Conservation (phyloP, 2,888 invertebrate species). For the Eristalinus sepulchralis region DNA sequence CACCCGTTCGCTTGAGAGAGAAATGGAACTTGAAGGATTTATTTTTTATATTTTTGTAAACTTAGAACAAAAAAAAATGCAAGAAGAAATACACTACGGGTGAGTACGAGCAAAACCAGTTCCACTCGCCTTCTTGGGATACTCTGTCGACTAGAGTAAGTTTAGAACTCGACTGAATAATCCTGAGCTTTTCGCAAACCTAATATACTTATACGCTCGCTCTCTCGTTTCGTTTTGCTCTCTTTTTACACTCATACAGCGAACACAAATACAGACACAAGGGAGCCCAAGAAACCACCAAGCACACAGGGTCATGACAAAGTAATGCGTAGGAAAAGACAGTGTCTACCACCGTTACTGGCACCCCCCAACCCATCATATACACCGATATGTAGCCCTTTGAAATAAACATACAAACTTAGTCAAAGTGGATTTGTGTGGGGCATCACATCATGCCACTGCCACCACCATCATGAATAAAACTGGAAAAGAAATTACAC, state of each 20-base stretch:
- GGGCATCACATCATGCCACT: conserved; percentile 3
- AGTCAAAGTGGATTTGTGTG: not conserved
- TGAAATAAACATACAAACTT: conserved; percentile 19
- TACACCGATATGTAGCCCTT: not conserved
- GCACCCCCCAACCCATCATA: not conserved
- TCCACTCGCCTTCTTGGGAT: conserved; percentile 74
- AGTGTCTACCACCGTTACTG: not conserved
- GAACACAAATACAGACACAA: not conserved
- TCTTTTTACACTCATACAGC: not conserved
- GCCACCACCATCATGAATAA: not conserved
- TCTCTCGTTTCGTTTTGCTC: conserved; percentile 22
- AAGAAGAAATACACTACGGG: conserved; percentile 77
- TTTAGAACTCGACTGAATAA: conserved; percentile 81
- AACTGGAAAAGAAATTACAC: conserved; percentile 15
- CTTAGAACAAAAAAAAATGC: not conserved
- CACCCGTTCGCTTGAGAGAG: not conserved
- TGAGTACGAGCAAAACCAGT: conserved; percentile 80
- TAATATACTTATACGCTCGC: conserved; percentile 74
- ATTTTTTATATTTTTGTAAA: not conserved
- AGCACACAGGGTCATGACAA: conserved; percentile 28
- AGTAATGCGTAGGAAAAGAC: conserved; percentile 64
- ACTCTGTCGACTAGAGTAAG: conserved; percentile 78
- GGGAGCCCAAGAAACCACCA: not conserved
- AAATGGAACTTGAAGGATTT: not conserved
- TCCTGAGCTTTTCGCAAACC: conserved; percentile 75